Conservation (phyloP, 2,113 vertebrate genomes). For the Gracilinanus agilis region DNA sequence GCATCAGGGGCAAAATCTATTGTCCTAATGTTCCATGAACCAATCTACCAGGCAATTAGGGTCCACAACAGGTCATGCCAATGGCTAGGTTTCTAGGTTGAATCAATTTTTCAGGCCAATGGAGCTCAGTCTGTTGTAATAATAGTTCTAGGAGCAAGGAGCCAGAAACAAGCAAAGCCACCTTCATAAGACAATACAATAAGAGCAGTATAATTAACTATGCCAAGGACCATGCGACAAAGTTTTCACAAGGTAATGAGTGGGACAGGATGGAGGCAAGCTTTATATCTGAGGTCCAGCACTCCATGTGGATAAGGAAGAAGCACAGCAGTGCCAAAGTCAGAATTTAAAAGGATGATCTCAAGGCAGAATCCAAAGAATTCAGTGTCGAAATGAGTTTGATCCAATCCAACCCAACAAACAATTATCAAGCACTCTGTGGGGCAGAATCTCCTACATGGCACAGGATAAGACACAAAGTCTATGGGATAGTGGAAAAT, state of each 20-base stretch:
- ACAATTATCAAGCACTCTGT: not conserved
- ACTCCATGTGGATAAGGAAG: not conserved
- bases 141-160: not conserved
- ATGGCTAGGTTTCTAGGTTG: conserved; percentile 47
- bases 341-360: not conserved
- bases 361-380: not conserved
- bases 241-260: not conserved
- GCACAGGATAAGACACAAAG: not conserved
- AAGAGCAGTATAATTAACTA: not conserved
- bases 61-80: conserved; percentile 1
- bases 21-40: not conserved
- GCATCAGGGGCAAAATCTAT: conserved; percentile 17
- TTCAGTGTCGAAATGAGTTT: not conserved
- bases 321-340: not conserved
- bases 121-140: conserved; percentile 38
- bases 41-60: conserved; percentile 3
- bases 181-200: not conserved
- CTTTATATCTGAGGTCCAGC: not conserved
- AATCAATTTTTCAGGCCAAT: conserved; percentile 53
- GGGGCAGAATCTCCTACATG: not conserved
- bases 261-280: not conserved
- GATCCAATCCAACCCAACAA: not conserved
- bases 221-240: not conserved
- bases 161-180: not conserved
- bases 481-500: not conserved